A percentile compares a stretch with the other conserved stretches of the same genome.
Evolutionary conservation across 2,113 vertebrate species (phyloP).

Genomic region (Rhineura floridana): DNA sequence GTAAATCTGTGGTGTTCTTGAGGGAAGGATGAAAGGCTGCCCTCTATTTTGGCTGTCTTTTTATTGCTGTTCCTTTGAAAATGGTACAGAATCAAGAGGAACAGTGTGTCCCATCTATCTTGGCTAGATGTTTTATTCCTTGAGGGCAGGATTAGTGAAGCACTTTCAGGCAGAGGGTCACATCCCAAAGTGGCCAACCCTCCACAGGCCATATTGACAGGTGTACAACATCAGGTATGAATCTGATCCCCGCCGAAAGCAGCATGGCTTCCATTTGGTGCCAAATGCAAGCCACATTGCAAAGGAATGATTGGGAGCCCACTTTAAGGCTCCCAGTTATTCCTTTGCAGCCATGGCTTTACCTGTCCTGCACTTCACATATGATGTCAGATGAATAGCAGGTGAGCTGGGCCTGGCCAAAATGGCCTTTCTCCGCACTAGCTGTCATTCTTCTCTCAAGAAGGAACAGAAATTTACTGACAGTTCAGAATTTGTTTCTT

Average conservation of each 20-base stretch:
- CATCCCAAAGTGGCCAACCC: no score
- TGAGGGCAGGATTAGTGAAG: neutral
- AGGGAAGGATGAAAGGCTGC: no score
- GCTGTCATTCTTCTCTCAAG: neutral
- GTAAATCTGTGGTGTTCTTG: neutral
- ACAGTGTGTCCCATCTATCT: neutral
- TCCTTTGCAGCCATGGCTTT: no score
- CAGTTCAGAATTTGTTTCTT: neutral
- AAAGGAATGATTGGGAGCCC: neutral
- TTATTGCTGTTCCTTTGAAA: neutral
- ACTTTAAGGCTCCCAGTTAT: neutral
- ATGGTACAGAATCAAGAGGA: neutral
- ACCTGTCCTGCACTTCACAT: no score
- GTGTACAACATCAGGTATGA: no score
- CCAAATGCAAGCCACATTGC: no score
- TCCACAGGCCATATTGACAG: no score
- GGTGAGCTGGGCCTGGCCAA: no score
- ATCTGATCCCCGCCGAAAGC: no score
- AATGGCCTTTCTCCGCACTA: neutral
- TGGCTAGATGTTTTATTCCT: neutral
- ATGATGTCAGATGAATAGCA: no score
- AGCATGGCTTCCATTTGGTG: no score
- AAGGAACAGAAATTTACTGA: neutral
- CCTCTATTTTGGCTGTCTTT: neutral
- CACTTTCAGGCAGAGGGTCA: neutral